Base-by-base conservation (phyloP, 92 coral and sea anemone species). In the Zoanthus sansibaricus region DNA sequence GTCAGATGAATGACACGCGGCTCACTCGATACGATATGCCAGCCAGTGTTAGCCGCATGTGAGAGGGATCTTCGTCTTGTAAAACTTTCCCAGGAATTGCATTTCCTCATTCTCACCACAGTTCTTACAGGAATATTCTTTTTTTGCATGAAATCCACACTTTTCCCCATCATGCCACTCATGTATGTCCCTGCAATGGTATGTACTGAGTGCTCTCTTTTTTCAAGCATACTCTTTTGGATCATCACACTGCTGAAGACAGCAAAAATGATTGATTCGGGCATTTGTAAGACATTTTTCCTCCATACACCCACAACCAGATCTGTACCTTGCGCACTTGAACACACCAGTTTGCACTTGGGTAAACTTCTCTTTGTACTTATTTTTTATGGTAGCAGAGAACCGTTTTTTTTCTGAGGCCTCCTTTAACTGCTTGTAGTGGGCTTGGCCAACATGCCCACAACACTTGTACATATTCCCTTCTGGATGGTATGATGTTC, bases 251-350 rank as follows among this genome's bases (percentile, higher is more conserved):
- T 91, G 94, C 62, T 91, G 92, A 14, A 93, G 86, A 82, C 91
- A 83, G 77, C 93, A 92, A 71, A 92, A 92, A 79, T 90, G 92
- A 62, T 90, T 88, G 0, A 93, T 45, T 67, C 93, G 47, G 1
- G 93, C 95, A 15, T 78, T 73, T 15, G 54, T 88, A 30, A 92
- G 72, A 30, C 86, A 92, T 7, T 20, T 45, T 20, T 92, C 88
- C 5, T 20, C 66, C 66, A 15, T 58, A 12, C 66, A 58, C 18
- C 66, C 92, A 87, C 93, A 93, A 1, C 87, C 89, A 4, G 64
- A 14, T 48, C 72, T 93, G 90, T 92, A 91, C 56, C 95, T 74
- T 9, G 33, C 31, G 51, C 94, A 86, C 21, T 47, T 13, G 49
- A 54, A 76, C 44, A 90, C 83, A 25, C 25, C 25, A 25, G 25